Evolutionary conservation across 2,113 vertebrate species (phyloP), one percentile per base, ranked within the genome.

Genomic region (Neotragus moschatus): DNA sequence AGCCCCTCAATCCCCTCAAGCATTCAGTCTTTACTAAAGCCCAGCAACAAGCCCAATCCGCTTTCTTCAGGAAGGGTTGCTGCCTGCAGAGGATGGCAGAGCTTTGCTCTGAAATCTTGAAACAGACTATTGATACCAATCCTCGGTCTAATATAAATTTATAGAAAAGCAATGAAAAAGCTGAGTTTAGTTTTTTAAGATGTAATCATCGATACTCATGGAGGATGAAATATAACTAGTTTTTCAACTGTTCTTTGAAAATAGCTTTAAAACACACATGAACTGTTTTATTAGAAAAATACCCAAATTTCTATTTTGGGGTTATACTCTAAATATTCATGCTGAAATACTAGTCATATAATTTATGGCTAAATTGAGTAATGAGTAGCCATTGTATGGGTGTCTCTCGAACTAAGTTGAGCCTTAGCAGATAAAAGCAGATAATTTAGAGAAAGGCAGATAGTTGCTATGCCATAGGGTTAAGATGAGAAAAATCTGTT

Each of bases 231-330:
- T 79, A 49, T 2, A 88, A 77, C 84, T 61, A 81, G 16, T 91
- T 96, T 96, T 90, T 82, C 28, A 86, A 55, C 60, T 70, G 30
- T 87, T 75, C 53, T 93, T 97, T 95, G 73, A 63, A 94, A 84
- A 94, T 87, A 23, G 19, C 82, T 91, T 90, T 84, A 80, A 97
- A 97, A 84, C 33, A 75, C 85, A 58, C 36, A 12, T 82, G 12
- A 49, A 19, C 6, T 84, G 25, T 88, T 77, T 49, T 95, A 28
- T 81, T 58, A 84, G 88, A 82, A 93, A 94, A 93, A 60, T 39
- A 39, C 25, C 73, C 36, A 81, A 47, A 45, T 63, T 49, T 92
- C n/a, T 73, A 73, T 66, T 96, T 75, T 7, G 33, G 4, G 4
- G 4, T 70, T 91, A 60, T 30, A 45, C 2, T 84, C 87, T 60